Conservation (phyloP, 2,888 invertebrate species). For the Zygogramma bicolorata region DNA sequence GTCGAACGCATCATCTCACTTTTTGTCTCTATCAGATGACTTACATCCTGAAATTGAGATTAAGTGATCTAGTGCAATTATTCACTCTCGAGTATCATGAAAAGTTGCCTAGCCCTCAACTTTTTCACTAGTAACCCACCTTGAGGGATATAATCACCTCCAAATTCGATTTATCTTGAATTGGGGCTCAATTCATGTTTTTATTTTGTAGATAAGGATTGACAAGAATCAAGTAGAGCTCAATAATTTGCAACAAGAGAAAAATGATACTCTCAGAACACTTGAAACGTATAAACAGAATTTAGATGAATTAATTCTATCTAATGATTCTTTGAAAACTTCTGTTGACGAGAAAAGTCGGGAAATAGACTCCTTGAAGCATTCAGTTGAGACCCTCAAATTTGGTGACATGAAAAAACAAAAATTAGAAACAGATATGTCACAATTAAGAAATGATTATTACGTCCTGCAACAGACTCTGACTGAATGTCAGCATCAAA, state of each 20-base stretch:
- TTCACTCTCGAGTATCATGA: no score
- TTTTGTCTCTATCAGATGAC: no score
- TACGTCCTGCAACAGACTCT: slow-evolving; percentile 39
- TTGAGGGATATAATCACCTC: no score
- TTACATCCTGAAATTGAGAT: no score
- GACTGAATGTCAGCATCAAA: slow-evolving; percentile 41
- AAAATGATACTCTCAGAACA: slow-evolving; percentile 28
- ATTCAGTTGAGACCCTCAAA: slow-evolving; percentile 41
- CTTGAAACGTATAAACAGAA: slow-evolving; percentile 41
- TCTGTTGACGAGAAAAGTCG: slow-evolving; percentile 47
- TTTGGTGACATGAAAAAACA: slow-evolving; percentile 53
- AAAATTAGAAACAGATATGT: slow-evolving; percentile 50
- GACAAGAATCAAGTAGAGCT: slow-evolving; percentile 24
- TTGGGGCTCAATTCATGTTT: no score
- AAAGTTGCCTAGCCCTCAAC: no score
- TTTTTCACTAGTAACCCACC: no score
- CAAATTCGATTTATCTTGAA: no score
- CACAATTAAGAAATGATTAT: slow-evolving; percentile 43
- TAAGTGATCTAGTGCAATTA: no score
- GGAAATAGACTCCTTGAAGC: slow-evolving; percentile 37
- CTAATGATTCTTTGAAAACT: slow-evolving; percentile 36
- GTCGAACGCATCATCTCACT: no score
- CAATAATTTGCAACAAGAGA: slow-evolving; percentile 36
- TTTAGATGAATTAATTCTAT: slow-evolving; percentile 38
- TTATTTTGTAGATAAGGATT: neutral